Percentiles rank a stretch among this genome's conserved stretches.
phyloP scores from a whole-genome alignment of 2,888 invertebrate genomes.

The Anorthoa munda region DNA sequence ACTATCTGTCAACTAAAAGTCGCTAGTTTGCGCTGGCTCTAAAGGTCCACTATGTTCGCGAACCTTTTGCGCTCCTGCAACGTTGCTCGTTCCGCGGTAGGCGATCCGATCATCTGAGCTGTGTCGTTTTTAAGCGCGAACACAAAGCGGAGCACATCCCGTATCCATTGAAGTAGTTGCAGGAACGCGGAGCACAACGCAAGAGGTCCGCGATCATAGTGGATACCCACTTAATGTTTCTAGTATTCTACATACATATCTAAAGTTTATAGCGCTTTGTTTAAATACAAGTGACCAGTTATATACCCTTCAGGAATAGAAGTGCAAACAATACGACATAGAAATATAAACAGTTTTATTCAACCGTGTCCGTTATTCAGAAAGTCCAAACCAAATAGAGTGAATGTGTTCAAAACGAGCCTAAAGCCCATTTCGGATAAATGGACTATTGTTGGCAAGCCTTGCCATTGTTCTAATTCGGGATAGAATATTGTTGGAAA shows the following conservation, averaged over 20 bases:
- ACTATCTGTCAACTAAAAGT: no score
- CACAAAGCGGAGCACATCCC: no score
- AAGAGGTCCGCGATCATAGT: no score
- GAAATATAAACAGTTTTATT: conserved; percentile 35
- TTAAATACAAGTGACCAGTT: conserved; percentile 25
- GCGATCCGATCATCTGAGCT: no score
- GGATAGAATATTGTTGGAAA: conserved; percentile 17
- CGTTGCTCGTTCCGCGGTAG: no score
- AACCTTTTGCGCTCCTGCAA: no score
- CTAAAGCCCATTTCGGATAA: conserved; percentile 36
- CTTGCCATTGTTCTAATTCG: conserved; percentile 35
- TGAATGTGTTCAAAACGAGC: conserved; percentile 11
- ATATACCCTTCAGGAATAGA: conserved; percentile 21
- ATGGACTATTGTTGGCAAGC: conserved; percentile 44
- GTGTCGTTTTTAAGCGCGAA: no score
- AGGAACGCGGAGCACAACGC: no score
- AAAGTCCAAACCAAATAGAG: conserved; percentile 37
- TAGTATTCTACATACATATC: conserved; percentile 16
- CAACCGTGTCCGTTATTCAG: conserved; percentile 46
- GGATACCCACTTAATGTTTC: background rate
- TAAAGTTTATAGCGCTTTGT: conserved; percentile 30
- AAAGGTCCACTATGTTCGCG: no score
- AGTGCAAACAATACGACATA: conserved; percentile 36
- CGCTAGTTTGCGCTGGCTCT: no score
- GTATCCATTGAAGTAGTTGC: no score